These are phyloP conservation scores for Hyla sarda DNA, from an alignment of 2,113 vertebrate genomes.

Conservation along the genomic window DNA sequence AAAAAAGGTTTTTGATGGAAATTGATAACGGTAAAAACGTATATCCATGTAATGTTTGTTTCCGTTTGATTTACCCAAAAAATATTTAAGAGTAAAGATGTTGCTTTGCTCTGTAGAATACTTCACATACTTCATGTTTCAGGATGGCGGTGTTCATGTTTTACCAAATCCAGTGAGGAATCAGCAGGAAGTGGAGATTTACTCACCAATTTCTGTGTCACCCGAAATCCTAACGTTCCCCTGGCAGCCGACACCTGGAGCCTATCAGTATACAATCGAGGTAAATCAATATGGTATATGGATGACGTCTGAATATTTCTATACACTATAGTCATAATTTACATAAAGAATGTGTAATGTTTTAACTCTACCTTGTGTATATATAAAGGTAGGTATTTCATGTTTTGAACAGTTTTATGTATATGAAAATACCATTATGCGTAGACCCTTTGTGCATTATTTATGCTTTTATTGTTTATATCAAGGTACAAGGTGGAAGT, in stretches of 20 bases:
- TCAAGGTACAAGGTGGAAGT: slow-evolving; percentile 87
- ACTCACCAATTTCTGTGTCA: slow-evolving; percentile 84
- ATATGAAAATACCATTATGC: no score
- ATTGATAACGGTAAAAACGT: no score
- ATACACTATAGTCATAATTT: no score
- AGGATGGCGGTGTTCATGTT: slow-evolving; percentile 81
- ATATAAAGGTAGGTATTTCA: no score
- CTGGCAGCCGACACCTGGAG: slow-evolving; percentile 92
- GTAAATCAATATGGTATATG: slow-evolving; percentile 69
- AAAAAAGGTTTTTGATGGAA: no score
- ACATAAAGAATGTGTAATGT: no score
- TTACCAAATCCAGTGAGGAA: slow-evolving; percentile 83
- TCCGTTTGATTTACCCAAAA: no score
- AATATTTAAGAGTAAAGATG: neutral
- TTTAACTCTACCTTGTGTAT: no score
- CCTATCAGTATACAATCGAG: slow-evolving; percentile 91
- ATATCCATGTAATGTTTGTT: no score
- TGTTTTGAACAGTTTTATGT: no score
- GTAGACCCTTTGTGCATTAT: no score
- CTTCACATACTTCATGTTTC: slow-evolving; percentile 34
- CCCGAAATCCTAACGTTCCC: slow-evolving; percentile 91
- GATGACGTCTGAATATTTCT: neutral
- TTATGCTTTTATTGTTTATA: neutral
- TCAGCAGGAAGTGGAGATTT: slow-evolving; percentile 94
- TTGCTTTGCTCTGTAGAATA: neutral